Conservation (phyloP, 2,888 invertebrate species). For the Phaonia tiefii region DNA sequence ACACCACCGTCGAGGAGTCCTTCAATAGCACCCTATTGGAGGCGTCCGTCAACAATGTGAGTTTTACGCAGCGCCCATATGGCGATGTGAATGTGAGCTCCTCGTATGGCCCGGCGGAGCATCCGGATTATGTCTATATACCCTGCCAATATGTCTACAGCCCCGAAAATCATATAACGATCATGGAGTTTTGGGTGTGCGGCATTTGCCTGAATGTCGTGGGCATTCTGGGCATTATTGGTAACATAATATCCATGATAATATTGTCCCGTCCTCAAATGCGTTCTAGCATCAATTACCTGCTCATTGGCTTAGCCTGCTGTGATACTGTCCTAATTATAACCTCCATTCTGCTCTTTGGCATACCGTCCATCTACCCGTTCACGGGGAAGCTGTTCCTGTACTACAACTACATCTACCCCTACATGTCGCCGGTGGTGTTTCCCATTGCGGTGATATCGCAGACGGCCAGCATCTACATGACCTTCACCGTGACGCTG, state of each 20-base stretch:
- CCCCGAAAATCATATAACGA: conserved; percentile 77
- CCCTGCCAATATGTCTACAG: conserved; percentile 74
- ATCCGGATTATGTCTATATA: conserved; percentile 58
- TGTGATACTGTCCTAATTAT: conserved; percentile 95
- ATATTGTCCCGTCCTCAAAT: conserved; percentile 96
- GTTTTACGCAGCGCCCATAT: conserved; percentile 11
- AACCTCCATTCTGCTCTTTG: conserved; percentile 92
- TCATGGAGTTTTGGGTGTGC: conserved; percentile 90
- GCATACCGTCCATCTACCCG: conserved; percentile 91
- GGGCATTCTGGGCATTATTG: conserved; percentile 91
- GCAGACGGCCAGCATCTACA: conserved; percentile 96
- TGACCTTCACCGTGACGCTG: conserved; percentile 93
- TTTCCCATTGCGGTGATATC: conserved; percentile 93
- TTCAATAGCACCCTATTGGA: not conserved
- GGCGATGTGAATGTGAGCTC: conserved; percentile 17
- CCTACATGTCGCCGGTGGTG: conserved; percentile 89
- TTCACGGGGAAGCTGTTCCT: conserved; percentile 89
- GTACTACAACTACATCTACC: conserved; percentile 90
- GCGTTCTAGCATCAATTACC: conserved; percentile 97
- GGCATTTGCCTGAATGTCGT: conserved; percentile 91
- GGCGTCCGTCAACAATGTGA: not conserved
- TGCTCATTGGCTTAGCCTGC: conserved; percentile 94
- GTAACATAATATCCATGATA: conserved; percentile 94
- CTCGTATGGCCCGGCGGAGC: not conserved
- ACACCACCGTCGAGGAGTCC: conserved; percentile 31